Percentiles rank a stretch among this genome's conserved stretches.
Evolutionary conservation across 2,113 vertebrate species (phyloP).

Genomic region (Hippocampus abdominalis): DNA sequence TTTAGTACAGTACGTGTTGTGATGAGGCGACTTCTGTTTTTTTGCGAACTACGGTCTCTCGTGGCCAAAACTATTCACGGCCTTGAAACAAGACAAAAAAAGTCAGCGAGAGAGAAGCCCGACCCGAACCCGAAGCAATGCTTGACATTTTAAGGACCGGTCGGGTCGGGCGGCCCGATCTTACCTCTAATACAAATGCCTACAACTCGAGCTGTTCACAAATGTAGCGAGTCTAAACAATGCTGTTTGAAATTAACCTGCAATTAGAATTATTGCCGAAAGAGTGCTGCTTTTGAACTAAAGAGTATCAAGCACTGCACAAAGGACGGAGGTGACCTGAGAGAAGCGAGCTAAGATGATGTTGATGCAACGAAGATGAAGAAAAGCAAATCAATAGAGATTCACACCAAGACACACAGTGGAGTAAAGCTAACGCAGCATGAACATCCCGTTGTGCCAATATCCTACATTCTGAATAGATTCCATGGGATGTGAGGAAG

Average conservation of each 20-base stretch:
- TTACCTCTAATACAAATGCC: not conserved
- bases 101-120: no score
- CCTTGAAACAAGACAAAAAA: no score
- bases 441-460: not conserved
- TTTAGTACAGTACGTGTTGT: no score
- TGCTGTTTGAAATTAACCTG: constrained; percentile 19
- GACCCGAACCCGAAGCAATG: no score
- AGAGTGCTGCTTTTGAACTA: constrained; percentile 32
- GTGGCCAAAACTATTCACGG: no score
- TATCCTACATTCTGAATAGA: not conserved
- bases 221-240: constrained; percentile 5
- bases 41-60: no score
- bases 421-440: not conserved
- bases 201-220: not conserved
- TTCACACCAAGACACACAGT: not conserved
- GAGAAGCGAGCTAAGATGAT: not conserved
- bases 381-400: not conserved
- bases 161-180: no score
- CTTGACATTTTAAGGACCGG: no score
- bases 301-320: constrained; percentile 23
- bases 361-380: not conserved
- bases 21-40: no score
- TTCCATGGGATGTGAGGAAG: not conserved
- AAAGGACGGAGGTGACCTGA: constrained; percentile 1
- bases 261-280: constrained; percentile 41